Conservation (phyloP, 2,113 vertebrate genomes). For the Dendrocopos noguchii region DNA sequence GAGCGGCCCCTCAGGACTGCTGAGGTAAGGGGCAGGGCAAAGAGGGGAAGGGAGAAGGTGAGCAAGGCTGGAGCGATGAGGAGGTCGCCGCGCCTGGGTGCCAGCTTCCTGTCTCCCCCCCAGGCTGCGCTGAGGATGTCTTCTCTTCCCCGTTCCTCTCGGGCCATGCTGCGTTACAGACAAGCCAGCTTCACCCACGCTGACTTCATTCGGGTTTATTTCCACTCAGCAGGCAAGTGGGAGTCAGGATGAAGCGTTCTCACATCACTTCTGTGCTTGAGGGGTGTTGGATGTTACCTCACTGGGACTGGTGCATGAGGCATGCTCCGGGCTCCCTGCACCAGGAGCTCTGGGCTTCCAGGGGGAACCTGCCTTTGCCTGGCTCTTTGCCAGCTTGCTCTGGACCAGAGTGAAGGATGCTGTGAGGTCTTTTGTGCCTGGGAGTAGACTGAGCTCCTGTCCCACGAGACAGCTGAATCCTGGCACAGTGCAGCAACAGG, state of each 20-base stretch:
- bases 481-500: accelerated
- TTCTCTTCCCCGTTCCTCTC: accelerated
- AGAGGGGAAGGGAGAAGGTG: background rate
- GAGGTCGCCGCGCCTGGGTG: accelerated
- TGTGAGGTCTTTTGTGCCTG: accelerated
- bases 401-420: background rate
- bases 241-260: accelerated
- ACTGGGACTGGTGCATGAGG: accelerated
- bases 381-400: background rate
- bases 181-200: background rate
- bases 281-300: background rate
- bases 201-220: accelerated
- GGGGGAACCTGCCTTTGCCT: accelerated
- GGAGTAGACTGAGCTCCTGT: background rate
- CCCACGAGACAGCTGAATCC: background rate
- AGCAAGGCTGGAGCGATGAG: background rate
- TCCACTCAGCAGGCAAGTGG: too few relatives aligned
- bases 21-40: background rate
- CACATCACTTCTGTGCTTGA: accelerated
- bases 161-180: background rate
- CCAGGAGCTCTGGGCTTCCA: background rate
- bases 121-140: accelerated
- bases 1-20: background rate
- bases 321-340: background rate
- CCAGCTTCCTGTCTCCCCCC: accelerated